Conservation (phyloP, 53 echinoderm and acorn worm genomes). For the Astropecten irregularis region DNA sequence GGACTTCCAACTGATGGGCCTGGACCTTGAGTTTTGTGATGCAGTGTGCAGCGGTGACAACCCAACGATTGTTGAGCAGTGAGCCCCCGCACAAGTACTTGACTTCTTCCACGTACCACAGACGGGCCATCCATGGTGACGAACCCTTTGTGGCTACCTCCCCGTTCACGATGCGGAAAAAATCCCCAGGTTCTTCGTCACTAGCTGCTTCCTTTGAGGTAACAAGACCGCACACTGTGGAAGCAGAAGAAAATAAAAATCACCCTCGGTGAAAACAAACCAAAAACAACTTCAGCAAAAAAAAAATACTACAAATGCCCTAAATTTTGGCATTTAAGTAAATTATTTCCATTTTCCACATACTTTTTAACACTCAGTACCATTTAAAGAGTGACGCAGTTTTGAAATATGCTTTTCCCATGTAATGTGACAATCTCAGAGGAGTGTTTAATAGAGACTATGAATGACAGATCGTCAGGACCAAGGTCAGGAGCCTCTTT, state of each 20-base stretch:
- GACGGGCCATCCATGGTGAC: constrained; percentile 85
- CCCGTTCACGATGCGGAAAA: constrained; percentile 66
- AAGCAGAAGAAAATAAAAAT: not conserved
- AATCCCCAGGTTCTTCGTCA: not conserved
- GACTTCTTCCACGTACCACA: constrained; percentile 30
- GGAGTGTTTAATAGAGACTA: too few species aligned
- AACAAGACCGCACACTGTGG: constrained; percentile 1
- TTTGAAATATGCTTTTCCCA: too few species aligned
- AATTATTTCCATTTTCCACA: too few species aligned
- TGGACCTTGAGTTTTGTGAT: not conserved
- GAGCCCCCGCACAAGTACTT: constrained; percentile 74
- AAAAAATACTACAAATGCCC: too few species aligned
- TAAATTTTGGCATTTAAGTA: too few species aligned
- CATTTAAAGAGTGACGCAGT: too few species aligned
- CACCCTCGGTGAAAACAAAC: not conserved
- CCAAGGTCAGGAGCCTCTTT: too few species aligned
- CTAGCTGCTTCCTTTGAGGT: not conserved
- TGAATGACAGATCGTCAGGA: too few species aligned
- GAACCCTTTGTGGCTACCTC: constrained; percentile 68
- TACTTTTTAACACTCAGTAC: too few species aligned
- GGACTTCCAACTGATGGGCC: constrained; percentile 41
- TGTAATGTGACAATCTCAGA: too few species aligned
- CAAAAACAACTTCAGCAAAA: too few species aligned
- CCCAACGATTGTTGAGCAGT: constrained; percentile 79
- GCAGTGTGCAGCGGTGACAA: constrained; percentile 81